A percentile compares a stretch with the other conserved stretches of the same genome.
Conservation (phyloP, 1,140 invertebrate genomes). For the Lucilia cuprina region DNA sequence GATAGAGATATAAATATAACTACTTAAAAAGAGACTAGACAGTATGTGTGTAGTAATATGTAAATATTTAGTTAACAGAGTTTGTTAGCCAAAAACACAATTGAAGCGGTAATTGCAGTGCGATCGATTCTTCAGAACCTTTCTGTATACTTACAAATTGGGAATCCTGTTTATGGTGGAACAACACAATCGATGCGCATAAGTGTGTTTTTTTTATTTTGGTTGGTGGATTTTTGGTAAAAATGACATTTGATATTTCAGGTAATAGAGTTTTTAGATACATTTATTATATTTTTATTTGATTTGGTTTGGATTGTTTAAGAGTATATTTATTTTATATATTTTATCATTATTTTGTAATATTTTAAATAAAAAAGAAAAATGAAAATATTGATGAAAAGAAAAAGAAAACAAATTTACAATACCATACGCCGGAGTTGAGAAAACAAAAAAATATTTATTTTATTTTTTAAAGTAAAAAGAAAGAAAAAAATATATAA, state of each 20-base stretch:
- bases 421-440: background rate
- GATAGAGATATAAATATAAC: background rate
- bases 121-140: conserved; percentile 30
- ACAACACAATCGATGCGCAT: background rate
- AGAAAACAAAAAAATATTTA: background rate
- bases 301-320: background rate
- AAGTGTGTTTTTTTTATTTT: background rate
- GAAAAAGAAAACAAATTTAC: too few relatives aligned
- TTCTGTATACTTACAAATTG: conserved; percentile 60
- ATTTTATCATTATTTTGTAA: background rate
- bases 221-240: conserved; percentile 5
- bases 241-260: background rate
- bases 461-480: background rate
- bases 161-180: conserved; percentile 48
- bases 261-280: too few relatives aligned
- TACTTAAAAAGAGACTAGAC: background rate
- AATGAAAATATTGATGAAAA: background rate
- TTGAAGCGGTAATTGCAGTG: conserved; percentile 33
- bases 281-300: background rate
- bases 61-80: background rate
- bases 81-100: conserved; percentile 19
- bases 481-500: background rate
- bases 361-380: background rate
- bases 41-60: background rate
- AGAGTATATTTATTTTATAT: background rate